phyloP scores from a whole-genome alignment of 2,888 invertebrate genomes.

The Drosophila ustulata region DNA sequence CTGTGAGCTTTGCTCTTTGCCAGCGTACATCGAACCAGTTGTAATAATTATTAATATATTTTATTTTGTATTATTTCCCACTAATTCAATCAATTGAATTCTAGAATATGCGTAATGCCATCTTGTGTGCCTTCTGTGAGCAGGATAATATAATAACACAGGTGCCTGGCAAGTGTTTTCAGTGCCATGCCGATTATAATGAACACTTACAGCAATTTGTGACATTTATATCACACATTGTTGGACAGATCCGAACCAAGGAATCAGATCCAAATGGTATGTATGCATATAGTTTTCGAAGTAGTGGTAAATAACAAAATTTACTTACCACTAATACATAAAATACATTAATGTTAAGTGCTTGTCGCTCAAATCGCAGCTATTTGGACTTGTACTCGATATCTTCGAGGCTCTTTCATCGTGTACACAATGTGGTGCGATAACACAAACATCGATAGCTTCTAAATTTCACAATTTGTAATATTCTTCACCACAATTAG shows the following conservation, averaged over 20 bases:
- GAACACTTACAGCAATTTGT: conserved; percentile 41
- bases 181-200: conserved; percentile 46
- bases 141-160: conserved; percentile 38
- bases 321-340: too few species aligned
- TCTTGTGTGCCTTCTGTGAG: conserved; percentile 50
- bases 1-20: conserved; percentile 1
- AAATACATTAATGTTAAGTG: too few species aligned
- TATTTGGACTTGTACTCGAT: not conserved
- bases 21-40: conserved; percentile 3
- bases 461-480: conserved; percentile 9
- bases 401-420: not conserved
- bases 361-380: not conserved
- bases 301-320: not conserved
- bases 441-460: conserved; percentile 24
- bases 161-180: conserved; percentile 31
- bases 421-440: not conserved
- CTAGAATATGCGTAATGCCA: conserved; percentile 46
- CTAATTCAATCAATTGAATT: not conserved
- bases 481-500: not conserved
- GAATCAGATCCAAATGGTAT: conserved; percentile 19
- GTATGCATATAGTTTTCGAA: not conserved
- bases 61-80: not conserved
- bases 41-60: not conserved
- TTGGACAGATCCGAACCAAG: conserved; percentile 34
- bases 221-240: conserved; percentile 36